These are phyloP conservation scores for Drosophila repleta DNA, from an alignment of 1,140 invertebrate genomes.

Conservation along the genomic window DNA sequence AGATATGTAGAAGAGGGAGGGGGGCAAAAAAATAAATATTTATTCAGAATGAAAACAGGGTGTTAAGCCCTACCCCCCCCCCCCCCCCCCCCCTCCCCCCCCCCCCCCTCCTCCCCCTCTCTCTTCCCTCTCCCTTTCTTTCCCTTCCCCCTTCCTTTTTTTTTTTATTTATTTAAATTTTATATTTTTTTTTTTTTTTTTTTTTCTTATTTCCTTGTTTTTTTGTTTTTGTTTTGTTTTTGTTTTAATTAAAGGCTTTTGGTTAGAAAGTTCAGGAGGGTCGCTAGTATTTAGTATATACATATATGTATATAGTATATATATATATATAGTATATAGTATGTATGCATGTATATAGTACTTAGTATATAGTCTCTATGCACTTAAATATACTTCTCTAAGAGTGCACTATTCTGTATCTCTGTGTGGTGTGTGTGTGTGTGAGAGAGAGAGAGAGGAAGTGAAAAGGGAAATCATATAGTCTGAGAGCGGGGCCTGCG, in stretches of 20 bases:
- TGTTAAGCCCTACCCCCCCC: too few relatives aligned
- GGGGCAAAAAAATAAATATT: too few relatives aligned
- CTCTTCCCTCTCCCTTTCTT: too few relatives aligned
- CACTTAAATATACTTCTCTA: slow-evolving; percentile 32
- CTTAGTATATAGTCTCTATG: slow-evolving; percentile 32
- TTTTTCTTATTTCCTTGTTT: too few relatives aligned
- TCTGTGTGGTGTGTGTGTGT: neutral
- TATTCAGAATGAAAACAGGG: too few relatives aligned
- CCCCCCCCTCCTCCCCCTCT: too few relatives aligned
- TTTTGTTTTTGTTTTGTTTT: slow-evolving; percentile 35
- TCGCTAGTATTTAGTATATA: slow-evolving; percentile 31
- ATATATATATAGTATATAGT: slow-evolving; percentile 5
- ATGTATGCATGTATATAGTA: slow-evolving; percentile 27
- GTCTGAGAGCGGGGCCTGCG: neutral
- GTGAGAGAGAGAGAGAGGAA: neutral
- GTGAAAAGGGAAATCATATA: neutral
- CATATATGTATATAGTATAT: slow-evolving; percentile 4
- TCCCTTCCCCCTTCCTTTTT: too few relatives aligned
- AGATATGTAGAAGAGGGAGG: too few relatives aligned
- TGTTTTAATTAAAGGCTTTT: slow-evolving; percentile 43
- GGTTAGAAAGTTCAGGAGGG: slow-evolving; percentile 50
- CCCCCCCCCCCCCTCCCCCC: too few relatives aligned
- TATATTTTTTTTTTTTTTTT: too few relatives aligned
- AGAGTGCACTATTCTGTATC: slow-evolving; percentile 12
- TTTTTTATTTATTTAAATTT: too few relatives aligned